Evolutionary conservation across 92 coral and sea anemone species (phyloP), one percentile per base, ranked within the genome.

Genomic region (Epizoanthus scotinus): DNA sequence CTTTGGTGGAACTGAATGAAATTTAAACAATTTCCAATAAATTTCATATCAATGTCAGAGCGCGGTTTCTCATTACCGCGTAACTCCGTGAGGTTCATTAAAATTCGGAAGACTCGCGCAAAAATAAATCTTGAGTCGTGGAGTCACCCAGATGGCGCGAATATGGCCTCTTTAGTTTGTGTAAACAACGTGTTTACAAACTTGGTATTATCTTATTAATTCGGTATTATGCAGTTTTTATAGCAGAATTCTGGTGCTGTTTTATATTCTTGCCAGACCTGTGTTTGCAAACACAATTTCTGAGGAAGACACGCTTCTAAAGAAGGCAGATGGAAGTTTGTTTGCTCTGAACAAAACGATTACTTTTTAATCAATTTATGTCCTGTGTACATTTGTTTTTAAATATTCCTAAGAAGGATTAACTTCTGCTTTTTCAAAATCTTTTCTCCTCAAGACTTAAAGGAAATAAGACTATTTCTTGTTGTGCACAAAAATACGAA

Each of bases 1-100:
- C 97, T 93, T 75, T 84, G 90, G 81, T 83, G 70, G 86, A 85
- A 36, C 72, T 71, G 70, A 78, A 55, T 73, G 87, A 85, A 90
- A 93, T 93, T 90, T 84, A 86, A 93, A 93, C 94, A 90, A 93
- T 93, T 93, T 85, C 86, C 88, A 90, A 90, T 93, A 78, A 90
- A 85, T 63, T 71, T 74, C 91, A 87, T 88, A 93, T 93, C 97
- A 90, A 93, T 93, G 97, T 93, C 97, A 93, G 85, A 84, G 74
- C 78, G 54, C 85, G 94, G 84, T 84, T 88, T 71, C 91, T 85
- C 85, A 87, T 93, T 67, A 42, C 73, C 54, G 74, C 84, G 64
- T 70, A 40, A 84, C 73, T 44, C 70, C 84, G 64, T 70, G 28
- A 84, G 82, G 78, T 82, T 90, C 77, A 84, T 71, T 71, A 83